Base-by-base conservation (phyloP, 2,797 vertebrate genomes). In the Onychomys leucogaster region DNA sequence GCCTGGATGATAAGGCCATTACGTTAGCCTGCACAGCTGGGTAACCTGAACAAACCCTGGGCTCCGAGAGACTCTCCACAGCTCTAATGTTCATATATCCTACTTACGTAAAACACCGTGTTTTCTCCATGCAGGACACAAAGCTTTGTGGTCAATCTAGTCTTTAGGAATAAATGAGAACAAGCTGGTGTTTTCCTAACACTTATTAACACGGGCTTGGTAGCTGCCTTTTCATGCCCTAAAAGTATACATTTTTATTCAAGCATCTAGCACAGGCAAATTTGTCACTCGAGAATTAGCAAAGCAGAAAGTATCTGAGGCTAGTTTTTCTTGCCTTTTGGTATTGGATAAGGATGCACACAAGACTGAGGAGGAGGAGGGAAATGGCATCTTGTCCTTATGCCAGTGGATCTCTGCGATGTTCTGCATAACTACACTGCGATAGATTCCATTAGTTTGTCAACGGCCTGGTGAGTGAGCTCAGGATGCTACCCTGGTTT, bases 391-490 rank as follows among this genome's bases (percentile, higher is more conserved):
- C 14, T 5, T 0, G n/a, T 29, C 61, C 5, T n/a, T 10, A 9
- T 23, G 0, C 12, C 21, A 0, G 2, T 3, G 65, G 76, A 12
- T 55, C n/a, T 65, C 21, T 12, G n/a, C 4, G 83, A 75, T 6
- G 57, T 29, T 61, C 5, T 5, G 1, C 9, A 6, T 14, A 37
- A 6, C 34, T 0, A 19, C 23, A 13, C 77, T 1, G 37, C 63
- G 0, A 11, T 17, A 69, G 52, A 87, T 3, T 6, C 32, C 46
- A 61, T 59, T 65, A 3, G 37, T 27, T 34, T 14, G 1, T 5
- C 41, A 81, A 34, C 1, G 0, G 0, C 1, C 83, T 49, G 63
- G 10, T 0, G 2, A 49, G 27, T 0, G n/a, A 88, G 34, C 77
- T 63, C 16, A 6, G 73, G 90, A 81, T 0, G 63, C 65, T 67